Percentiles rank a stretch among this genome's conserved stretches.
Evolutionary conservation across 2,113 vertebrate genomes (phyloP).

Genomic region (Litocranius walleri): DNA sequence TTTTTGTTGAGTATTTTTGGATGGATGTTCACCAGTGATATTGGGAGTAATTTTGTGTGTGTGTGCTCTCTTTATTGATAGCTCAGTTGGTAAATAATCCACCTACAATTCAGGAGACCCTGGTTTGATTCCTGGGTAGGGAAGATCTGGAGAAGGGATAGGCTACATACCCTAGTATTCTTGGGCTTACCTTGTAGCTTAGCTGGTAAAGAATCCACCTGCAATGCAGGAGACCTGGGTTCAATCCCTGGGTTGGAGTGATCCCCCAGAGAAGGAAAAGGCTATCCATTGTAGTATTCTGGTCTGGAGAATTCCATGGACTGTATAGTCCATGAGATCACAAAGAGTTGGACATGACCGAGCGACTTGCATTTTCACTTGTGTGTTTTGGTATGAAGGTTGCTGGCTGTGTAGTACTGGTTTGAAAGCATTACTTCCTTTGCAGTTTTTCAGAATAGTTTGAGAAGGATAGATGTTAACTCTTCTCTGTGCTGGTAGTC

Average conservation of each 20-base stretch:
- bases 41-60: background rate
- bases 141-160: background rate
- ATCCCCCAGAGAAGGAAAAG: background rate
- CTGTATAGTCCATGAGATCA: background rate
- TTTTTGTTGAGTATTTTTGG: background rate
- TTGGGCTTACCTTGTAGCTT: background rate
- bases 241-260: background rate
- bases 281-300: background rate
- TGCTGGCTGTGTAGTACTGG: background rate
- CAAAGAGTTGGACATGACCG: background rate
- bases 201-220: background rate
- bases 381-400: background rate
- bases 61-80: background rate
- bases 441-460: background rate
- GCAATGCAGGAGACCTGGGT: background rate
- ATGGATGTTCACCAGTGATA: background rate
- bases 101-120: background rate
- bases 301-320: background rate
- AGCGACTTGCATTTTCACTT: background rate
- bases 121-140: background rate
- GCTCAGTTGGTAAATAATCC: background rate
- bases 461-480: background rate
- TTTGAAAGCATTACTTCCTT: background rate
- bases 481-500: background rate
- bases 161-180: background rate